phyloP scores from a whole-genome alignment of 2,113 vertebrate species.

The Aythya baeri region DNA sequence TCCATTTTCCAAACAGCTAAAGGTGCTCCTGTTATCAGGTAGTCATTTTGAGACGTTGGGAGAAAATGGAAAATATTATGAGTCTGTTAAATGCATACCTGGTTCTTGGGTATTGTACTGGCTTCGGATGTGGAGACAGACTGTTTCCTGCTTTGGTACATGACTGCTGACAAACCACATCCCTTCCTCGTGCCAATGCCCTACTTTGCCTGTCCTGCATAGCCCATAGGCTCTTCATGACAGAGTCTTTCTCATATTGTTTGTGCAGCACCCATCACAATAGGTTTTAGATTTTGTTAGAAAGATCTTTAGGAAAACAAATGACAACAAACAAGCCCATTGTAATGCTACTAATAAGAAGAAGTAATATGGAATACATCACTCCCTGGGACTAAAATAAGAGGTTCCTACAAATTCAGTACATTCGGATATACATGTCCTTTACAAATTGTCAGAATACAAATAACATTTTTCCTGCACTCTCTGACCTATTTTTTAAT shows the following conservation, averaged over 20 bases:
- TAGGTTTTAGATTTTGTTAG: not conserved
- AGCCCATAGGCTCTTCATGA: not conserved
- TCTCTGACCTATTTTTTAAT: conserved; percentile 57
- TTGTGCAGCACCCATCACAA: not conserved
- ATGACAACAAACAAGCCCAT: not conserved
- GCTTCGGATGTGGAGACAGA: not conserved
- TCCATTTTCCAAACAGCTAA: not conserved
- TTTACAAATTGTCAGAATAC: conserved; percentile 45
- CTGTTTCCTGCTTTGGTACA: not conserved
- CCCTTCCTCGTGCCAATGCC: not conserved
- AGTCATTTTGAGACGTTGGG: not conserved
- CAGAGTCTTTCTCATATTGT: not conserved
- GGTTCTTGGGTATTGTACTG: not conserved
- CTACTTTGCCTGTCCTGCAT: not conserved
- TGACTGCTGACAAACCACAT: not conserved
- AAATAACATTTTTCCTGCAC: conserved; percentile 20
- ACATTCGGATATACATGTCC: not conserved
- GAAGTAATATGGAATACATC: not conserved
- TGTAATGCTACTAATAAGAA: not conserved
- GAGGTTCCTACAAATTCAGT: not conserved
- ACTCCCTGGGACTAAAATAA: not conserved
- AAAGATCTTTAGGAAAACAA: not conserved
- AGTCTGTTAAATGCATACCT: rapidly evolving
- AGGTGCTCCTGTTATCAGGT: not conserved
- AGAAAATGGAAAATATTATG: not conserved